These are phyloP conservation scores for Cylloceria caligata DNA, from an alignment of 2,888 invertebrate genomes.

Conservation along the genomic window DNA sequence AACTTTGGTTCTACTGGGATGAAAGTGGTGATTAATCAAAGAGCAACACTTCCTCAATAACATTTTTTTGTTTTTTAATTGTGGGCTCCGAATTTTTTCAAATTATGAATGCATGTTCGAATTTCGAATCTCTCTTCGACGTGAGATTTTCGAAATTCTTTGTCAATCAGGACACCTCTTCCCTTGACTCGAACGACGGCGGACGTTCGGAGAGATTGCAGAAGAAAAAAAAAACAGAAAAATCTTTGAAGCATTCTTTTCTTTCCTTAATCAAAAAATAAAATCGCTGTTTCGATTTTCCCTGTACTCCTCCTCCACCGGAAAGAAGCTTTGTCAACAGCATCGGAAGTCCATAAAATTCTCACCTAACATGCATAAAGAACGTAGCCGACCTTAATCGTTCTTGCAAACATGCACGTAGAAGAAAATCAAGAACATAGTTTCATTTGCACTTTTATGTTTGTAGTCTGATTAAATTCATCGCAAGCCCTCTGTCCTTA, in stretches of 20 bases:
- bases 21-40: slow-evolving; percentile 46
- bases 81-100: neutral
- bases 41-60: slow-evolving; percentile 15
- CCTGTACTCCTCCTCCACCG: slow-evolving; percentile 17
- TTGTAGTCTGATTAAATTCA: slow-evolving; percentile 78
- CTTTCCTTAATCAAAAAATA: slow-evolving; percentile 9
- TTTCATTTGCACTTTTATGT: slow-evolving; percentile 80
- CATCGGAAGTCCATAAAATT: slow-evolving; percentile 2
- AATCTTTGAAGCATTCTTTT: slow-evolving; percentile 42
- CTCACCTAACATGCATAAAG: slow-evolving; percentile 7
- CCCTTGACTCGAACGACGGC: slow-evolving; percentile 19
- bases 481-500: slow-evolving; percentile 69
- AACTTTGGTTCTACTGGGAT: slow-evolving; percentile 56
- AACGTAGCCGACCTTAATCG: slow-evolving; percentile 36
- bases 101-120: slow-evolving; percentile 47
- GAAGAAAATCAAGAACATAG: slow-evolving; percentile 71
- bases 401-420: slow-evolving; percentile 61
- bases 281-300: slow-evolving; percentile 3
- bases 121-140: slow-evolving; percentile 3
- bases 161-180: slow-evolving; percentile 35
- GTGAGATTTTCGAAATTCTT: slow-evolving; percentile 43
- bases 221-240: slow-evolving; percentile 15
- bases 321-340: slow-evolving; percentile 39
- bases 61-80: no score
- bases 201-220: slow-evolving; percentile 32